Conservation (phyloP, 2,888 invertebrate species). For the Hanleya hanleyi region DNA sequence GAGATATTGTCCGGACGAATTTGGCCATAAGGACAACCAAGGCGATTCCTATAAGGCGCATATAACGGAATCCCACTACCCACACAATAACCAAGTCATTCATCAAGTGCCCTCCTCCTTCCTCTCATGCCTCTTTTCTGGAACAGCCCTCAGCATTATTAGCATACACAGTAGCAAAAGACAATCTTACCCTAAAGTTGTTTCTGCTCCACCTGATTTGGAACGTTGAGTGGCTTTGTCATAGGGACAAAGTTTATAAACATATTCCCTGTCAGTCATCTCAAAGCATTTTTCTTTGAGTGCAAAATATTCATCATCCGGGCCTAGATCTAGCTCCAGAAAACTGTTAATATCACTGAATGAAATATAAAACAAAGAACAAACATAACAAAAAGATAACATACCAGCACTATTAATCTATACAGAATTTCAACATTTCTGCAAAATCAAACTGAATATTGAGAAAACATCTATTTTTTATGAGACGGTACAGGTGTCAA, state of each 20-base stretch:
- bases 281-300: slow-evolving; percentile 93
- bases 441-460: no score
- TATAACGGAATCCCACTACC: neutral
- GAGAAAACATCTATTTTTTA: no score
- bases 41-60: no score
- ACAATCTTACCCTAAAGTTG: slow-evolving; percentile 77
- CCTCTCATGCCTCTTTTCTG: no score
- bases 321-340: slow-evolving; percentile 90
- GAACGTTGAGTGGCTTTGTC: slow-evolving; percentile 85
- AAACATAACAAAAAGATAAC: neutral
- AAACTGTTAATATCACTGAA: slow-evolving; percentile 83
- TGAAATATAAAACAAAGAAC: slow-evolving; percentile 15
- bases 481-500: no score
- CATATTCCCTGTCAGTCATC: slow-evolving; percentile 92
- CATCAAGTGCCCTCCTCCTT: neutral
- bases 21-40: no score
- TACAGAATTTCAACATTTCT: neutral
- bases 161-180: neutral
- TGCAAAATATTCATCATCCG: slow-evolving; percentile 89
- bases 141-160: no score
- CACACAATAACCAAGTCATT: neutral
- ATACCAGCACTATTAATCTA: neutral
- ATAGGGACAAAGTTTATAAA: slow-evolving; percentile 84
- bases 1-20: no score
- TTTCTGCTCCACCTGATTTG: slow-evolving; percentile 88